These are phyloP conservation scores for Mnemiopsis leidyi DNA, from an alignment of 37 sponge, comb jelly and placozoan genomes.

Conservation along the genomic window DNA sequence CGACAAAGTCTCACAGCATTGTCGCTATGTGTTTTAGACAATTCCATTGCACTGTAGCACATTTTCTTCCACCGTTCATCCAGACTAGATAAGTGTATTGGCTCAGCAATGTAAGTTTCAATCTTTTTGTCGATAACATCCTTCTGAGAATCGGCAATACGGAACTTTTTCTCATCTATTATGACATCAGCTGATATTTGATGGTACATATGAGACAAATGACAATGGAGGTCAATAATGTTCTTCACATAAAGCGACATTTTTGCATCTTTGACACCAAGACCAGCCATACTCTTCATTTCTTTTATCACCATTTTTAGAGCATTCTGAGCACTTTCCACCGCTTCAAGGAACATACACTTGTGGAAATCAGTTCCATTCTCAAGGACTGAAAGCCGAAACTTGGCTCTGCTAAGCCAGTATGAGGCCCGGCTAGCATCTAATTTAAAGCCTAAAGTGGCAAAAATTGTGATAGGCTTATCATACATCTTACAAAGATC, in stretches of 20 bases:
- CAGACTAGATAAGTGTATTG: constrained; percentile 9
- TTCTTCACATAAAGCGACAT: background rate
- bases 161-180: background rate
- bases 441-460: constrained; percentile 13
- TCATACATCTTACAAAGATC: constrained; percentile 44
- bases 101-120: constrained; percentile 37
- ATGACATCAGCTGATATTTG: background rate
- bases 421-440: background rate
- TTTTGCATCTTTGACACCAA: background rate
- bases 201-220: constrained; percentile 9
- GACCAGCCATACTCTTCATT: background rate
- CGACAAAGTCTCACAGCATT: constrained; percentile 27
- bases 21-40: background rate
- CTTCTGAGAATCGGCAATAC: constrained; percentile 61
- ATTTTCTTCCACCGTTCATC: constrained; percentile 53
- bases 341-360: constrained; percentile 34
- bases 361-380: constrained; percentile 64
- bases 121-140: constrained; percentile 35
- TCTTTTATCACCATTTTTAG: constrained; percentile 15
- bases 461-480: constrained; percentile 15
- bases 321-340: constrained; percentile 32
- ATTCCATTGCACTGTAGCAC: constrained; percentile 40
- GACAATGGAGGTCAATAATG: background rate
- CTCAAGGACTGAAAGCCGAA: constrained; percentile 1
- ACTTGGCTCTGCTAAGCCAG: constrained; percentile 48